A percentile compares a stretch with the other conserved stretches of the same genome.
Conservation (phyloP, 2,113 vertebrate species). For the Petroica traversi region DNA sequence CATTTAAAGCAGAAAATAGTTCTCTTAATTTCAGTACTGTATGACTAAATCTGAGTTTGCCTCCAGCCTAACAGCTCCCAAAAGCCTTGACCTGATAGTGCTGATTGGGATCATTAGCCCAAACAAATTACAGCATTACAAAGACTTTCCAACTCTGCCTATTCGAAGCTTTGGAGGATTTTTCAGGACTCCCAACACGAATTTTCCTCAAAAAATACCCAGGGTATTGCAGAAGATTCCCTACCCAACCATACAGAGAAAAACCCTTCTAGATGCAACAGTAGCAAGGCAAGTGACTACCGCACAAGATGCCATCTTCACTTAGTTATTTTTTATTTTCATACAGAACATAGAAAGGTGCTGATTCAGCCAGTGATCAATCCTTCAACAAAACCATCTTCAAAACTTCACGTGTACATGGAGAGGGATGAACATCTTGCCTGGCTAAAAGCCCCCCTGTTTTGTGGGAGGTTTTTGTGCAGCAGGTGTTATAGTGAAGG, state of each 20-base stretch:
- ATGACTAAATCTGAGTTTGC: neutral
- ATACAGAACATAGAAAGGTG: accelerated
- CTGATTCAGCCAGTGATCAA: neutral
- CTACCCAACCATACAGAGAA: neutral
- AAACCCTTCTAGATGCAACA: neutral
- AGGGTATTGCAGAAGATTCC: neutral
- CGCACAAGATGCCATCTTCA: accelerated
- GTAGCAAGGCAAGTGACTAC: neutral
- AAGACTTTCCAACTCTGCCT: neutral
- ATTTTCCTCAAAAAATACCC: neutral
- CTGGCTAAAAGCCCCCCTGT: accelerated
- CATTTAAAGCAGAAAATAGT: neutral
- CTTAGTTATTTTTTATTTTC: neutral
- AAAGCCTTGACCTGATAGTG: neutral
- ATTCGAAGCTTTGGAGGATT: neutral
- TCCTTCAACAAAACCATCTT: neutral
- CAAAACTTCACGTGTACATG: neutral
- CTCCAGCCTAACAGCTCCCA: neutral
- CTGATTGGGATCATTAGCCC: neutral
- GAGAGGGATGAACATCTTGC: neutral
- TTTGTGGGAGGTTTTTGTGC: neutral
- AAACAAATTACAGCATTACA: neutral
- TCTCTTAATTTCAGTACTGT: neutral
- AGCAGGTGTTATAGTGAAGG: neutral
- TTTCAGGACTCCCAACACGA: neutral